Percentiles rank a stretch among this genome's conserved stretches.
These are phyloP conservation scores for Ladona fulva DNA, from an alignment of 1,140 invertebrate genomes.

Conservation along the genomic window DNA sequence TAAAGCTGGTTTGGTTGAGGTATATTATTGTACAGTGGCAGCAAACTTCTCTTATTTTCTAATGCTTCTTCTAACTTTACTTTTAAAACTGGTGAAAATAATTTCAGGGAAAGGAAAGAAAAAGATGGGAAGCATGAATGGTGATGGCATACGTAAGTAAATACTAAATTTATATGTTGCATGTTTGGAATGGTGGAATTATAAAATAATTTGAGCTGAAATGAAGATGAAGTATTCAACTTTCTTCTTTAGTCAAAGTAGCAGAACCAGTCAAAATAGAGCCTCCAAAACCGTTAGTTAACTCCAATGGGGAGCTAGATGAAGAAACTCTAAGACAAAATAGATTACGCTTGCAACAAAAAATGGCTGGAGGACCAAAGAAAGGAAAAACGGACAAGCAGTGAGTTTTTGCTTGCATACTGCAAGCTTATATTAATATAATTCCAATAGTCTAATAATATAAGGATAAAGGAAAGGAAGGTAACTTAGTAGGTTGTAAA, in stretches of 20 bases:
- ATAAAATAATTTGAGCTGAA: background rate
- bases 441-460: too few relatives aligned
- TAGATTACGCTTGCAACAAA: slow-evolving; percentile 30
- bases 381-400: slow-evolving; percentile 23
- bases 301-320: slow-evolving; percentile 22
- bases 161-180: background rate
- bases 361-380: slow-evolving; percentile 22
- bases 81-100: background rate
- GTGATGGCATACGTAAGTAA: slow-evolving; percentile 19
- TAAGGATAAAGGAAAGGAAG: too few relatives aligned
- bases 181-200: slow-evolving; percentile 13
- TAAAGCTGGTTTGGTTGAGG: too few relatives aligned
- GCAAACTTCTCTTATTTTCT: too few relatives aligned
- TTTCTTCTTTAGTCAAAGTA: slow-evolving; percentile 18
- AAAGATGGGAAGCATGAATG: slow-evolving; percentile 18
- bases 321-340: slow-evolving; percentile 33
- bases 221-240: too few relatives aligned
- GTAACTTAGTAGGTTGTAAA: too few relatives aligned
- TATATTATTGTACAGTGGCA: too few relatives aligned
- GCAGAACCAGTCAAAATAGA: slow-evolving; percentile 20
- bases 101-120: slow-evolving; percentile 22
- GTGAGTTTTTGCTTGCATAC: too few relatives aligned
- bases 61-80: too few relatives aligned
- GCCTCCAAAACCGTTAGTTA: slow-evolving; percentile 13
- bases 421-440: slow-evolving; percentile 13